Base-by-base conservation (phyloP, 2,888 invertebrate species). In the Philopedon plagiatum region DNA sequence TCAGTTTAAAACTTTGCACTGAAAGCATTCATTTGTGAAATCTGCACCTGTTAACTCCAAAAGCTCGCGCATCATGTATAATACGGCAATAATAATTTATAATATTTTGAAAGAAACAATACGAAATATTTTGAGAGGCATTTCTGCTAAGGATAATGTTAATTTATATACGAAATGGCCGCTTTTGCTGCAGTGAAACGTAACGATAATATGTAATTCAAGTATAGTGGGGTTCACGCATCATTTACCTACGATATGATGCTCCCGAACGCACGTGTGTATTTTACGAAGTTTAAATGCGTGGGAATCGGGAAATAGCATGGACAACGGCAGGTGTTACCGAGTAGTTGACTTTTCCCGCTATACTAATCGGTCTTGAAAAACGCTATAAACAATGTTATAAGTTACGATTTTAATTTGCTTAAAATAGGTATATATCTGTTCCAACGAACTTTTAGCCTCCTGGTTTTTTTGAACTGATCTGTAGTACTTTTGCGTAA, bases 181-280 rank as follows among this genome's bases (percentile, higher is more conserved):
- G 32, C 56, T 65, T 65, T 23, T 26, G 41, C 18, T 39, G 29
- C 56, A 77, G 67, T 77, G 76, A 69, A 67, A 60, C 51, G 60
- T 61, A 60, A 69, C 62, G 68, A 51, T 41, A n/a, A 61, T 49
- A 56, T 26, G 63, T 72, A 67, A 71, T 67, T 61, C 62, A 39
- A 51, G 41, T 65, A 26, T 64, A 58, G 37, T 60, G 29, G 26
- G n/a, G 64, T 64, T 64, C 71, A 71, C 66, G 71, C 71, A 66
- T 71, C 71, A 71, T 71, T 71, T 68, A 60, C 51, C 71, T n/a
- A 23, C 41, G 49, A 58, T 70, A 64, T 58, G 67, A 73, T 63
- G 73, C 39, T 73, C 58, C 60, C 29, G 19, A 62, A 68, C 64
- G 62, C 68, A 68, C 68, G 73, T 66, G 71, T 66, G 46, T 66